Percentiles rank a stretch among this genome's conserved stretches.
These are phyloP conservation scores for Calidris pugnax DNA, from an alignment of 2,113 vertebrate genomes.

Conservation along the genomic window DNA sequence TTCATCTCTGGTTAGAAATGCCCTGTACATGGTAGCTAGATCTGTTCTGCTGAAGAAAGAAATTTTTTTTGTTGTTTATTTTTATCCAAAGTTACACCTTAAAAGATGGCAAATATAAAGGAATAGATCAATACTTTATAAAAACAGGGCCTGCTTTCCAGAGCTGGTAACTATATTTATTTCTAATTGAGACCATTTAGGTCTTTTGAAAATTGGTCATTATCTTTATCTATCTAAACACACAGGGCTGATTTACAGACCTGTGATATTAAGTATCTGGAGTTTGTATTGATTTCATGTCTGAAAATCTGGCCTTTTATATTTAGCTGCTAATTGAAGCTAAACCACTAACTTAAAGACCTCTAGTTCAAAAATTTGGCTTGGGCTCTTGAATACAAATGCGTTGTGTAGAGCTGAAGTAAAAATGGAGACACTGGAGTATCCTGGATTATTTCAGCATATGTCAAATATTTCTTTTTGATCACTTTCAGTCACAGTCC, in stretches of 20 bases:
- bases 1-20: not conserved
- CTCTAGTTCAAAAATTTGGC: not conserved
- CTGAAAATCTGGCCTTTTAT: not conserved
- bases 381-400: not conserved
- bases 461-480: not conserved
- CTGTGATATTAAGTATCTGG: not conserved
- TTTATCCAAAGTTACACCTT: not conserved
- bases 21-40: not conserved
- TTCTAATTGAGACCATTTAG: slow-evolving; percentile 6
- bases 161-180: not conserved
- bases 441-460: not conserved
- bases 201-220: slow-evolving; percentile 7
- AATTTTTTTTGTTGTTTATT: not conserved
- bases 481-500: not conserved
- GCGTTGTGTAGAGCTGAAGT: not conserved
- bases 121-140: not conserved
- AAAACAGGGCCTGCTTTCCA: not conserved
- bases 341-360: not conserved
- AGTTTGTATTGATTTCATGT: slow-evolving; percentile 43
- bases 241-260: not conserved
- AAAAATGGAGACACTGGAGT: not conserved
- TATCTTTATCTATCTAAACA: not conserved
- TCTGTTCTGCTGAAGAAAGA: not conserved
- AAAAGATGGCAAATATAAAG: not conserved
- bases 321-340: slow-evolving; percentile 8